A percentile compares a stretch with the other conserved stretches of the same genome.
Conservation (phyloP, 1,140 invertebrate genomes). For the Sitobion miscanthi region DNA sequence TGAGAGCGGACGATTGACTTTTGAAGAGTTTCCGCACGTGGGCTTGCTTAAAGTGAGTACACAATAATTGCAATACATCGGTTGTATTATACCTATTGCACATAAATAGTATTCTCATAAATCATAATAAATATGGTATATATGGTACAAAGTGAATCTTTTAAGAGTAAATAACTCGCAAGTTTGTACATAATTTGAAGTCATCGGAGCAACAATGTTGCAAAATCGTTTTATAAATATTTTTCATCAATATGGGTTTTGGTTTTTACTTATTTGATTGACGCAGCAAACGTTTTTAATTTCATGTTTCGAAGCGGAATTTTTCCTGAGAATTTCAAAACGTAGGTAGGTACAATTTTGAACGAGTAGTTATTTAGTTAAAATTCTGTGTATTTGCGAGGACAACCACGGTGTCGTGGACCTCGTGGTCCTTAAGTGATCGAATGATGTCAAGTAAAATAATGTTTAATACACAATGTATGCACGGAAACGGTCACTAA, state of each 20-base stretch:
- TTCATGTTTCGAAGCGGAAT: neutral
- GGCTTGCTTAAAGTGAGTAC: slow-evolving; percentile 79
- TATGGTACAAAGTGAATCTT: no score
- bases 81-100: neutral
- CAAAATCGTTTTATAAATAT: no score
- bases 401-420: neutral
- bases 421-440: no score
- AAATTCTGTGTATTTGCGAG: neutral
- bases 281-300: no score
- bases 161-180: neutral
- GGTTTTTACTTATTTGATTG: neutral
- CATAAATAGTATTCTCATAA: neutral
- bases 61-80: no score
- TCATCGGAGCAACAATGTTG: neutral
- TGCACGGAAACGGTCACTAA: neutral
- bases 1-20: slow-evolving; percentile 74
- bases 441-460: neutral
- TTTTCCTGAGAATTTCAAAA: neutral
- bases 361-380: neutral
- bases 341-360: neutral
- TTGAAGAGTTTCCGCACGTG: slow-evolving; percentile 84
- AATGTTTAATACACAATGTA: neutral
- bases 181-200: neutral
- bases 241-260: neutral
- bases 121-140: neutral